Evolutionary conservation across 2,888 invertebrate genomes (phyloP).

Genomic region (Halictus quadricinctus): DNA sequence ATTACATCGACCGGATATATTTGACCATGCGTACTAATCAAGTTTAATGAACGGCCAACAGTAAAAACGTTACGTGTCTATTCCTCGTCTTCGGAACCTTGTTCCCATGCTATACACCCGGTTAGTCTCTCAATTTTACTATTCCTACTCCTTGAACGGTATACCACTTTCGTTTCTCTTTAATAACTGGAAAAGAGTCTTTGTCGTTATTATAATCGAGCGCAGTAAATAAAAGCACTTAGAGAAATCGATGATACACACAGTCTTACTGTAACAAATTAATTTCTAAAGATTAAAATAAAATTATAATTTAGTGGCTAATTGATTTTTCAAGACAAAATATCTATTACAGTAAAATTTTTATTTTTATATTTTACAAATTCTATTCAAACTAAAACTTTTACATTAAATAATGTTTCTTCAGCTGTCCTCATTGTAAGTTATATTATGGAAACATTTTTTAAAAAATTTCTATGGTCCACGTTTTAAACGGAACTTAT

Average conservation of each 20-base stretch:
- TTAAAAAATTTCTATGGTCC: background rate
- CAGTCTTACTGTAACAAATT: no score
- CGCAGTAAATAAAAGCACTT: background rate
- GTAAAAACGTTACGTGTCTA: constrained; percentile 53
- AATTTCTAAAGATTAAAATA: background rate
- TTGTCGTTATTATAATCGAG: background rate
- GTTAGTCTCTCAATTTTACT: background rate
- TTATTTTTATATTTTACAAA: no score
- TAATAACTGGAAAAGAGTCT: background rate
- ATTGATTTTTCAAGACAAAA: background rate
- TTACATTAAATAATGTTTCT: no score
- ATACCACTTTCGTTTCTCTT: background rate
- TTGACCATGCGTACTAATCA: constrained; percentile 42
- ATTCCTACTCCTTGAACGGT: background rate
- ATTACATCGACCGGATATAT: constrained; percentile 48
- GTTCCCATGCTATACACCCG: constrained; percentile 25
- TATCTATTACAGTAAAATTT: no score
- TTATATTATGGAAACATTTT: background rate
- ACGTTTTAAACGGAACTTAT: background rate
- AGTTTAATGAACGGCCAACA: constrained; percentile 54
- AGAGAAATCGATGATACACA: background rate
- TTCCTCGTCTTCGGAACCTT: constrained; percentile 27
- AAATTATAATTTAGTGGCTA: background rate
- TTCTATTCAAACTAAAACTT: background rate
- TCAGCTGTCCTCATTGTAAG: no score